Conservation (phyloP, 2,113 vertebrate genomes). For the Periophthalmus modestus region DNA sequence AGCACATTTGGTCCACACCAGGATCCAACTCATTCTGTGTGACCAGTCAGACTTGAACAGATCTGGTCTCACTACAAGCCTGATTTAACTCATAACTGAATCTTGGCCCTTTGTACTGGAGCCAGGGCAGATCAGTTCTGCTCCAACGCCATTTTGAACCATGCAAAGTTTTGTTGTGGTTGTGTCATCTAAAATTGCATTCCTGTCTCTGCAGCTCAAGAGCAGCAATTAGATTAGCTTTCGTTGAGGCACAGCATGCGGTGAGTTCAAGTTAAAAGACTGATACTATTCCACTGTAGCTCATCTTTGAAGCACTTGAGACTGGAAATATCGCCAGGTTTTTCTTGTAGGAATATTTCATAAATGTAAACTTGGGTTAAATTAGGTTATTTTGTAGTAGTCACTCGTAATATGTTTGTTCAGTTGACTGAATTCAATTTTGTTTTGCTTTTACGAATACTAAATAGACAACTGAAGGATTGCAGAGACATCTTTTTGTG, state of each 20-base stretch:
- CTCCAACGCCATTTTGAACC: constrained; percentile 27
- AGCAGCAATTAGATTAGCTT: constrained; percentile 32
- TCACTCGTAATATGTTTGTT: too few species aligned
- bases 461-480: too few species aligned
- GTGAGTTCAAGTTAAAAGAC: constrained; percentile 2
- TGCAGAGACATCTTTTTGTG: too few species aligned
- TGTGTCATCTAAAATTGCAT: constrained; percentile 56
- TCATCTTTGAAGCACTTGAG: constrained; percentile 9
- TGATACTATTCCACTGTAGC: not conserved
- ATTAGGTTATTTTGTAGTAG: too few species aligned
- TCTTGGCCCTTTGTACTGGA: constrained; percentile 54
- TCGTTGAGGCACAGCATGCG: not conserved
- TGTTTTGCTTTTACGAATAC: too few species aligned
- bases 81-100: constrained; percentile 54
- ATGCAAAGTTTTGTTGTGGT: constrained; percentile 40
- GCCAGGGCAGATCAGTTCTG: constrained; percentile 27
- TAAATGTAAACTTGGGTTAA: too few species aligned
- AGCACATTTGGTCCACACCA: constrained; percentile 44
- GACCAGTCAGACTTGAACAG: constrained; percentile 58
- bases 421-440: too few species aligned
- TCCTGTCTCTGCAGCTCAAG: constrained; percentile 43
- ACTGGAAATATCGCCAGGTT: too few species aligned
- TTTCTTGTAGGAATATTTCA: too few species aligned
- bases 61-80: constrained; percentile 52
- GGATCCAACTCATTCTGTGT: constrained; percentile 51